Conservation (phyloP, 1,140 invertebrate species). For the Varroa destructor region DNA sequence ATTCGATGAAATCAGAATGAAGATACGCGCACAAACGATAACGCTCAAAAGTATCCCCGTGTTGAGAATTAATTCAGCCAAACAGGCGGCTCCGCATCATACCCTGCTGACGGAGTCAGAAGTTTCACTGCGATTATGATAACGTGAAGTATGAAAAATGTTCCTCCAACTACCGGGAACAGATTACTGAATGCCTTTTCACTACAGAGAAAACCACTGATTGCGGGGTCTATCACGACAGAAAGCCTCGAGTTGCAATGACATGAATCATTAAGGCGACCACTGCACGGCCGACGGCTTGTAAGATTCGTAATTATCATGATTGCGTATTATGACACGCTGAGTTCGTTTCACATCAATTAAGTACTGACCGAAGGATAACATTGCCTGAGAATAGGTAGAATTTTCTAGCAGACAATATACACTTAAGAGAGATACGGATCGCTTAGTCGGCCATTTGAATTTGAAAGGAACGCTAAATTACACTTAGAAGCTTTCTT, state of each 20-base stretch:
- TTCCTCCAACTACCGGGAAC: not conserved
- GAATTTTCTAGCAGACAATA: not conserved
- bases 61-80: not conserved
- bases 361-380: not conserved
- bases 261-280: not conserved
- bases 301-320: not conserved
- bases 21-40: not conserved
- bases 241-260: not conserved
- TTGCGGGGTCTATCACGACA: not conserved
- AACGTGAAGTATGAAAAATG: not conserved
- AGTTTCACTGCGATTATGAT: not conserved
- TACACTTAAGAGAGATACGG: not conserved
- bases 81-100: not conserved
- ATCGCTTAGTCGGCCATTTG: no score
- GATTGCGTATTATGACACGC: not conserved
- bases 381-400: slow-evolving; percentile 2
- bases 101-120: not conserved
- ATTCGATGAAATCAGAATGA: slow-evolving; percentile 5
- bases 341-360: not conserved
- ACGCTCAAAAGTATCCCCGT: not conserved
- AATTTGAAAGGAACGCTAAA: no score
- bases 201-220: slow-evolving; percentile 1
- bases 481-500: no score
- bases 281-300: not conserved
- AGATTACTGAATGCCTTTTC: not conserved